phyloP scores from a whole-genome alignment of 2,797 vertebrate genomes.

The Hippoglossus hippoglossus region DNA sequence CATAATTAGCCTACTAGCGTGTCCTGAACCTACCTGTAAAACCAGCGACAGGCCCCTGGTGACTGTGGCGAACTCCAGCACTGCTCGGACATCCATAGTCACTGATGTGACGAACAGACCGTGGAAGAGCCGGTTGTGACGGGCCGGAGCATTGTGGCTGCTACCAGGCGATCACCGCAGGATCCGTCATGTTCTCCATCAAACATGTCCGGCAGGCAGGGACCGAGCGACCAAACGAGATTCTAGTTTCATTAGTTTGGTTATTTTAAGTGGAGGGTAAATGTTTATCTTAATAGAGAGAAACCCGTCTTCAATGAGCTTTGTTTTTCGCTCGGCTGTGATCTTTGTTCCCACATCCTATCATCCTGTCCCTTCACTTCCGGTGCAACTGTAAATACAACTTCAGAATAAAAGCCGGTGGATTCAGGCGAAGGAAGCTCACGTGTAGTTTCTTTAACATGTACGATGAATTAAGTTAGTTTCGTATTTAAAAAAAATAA shows the following conservation, averaged over 20 bases:
- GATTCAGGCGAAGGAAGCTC: fast-evolving
- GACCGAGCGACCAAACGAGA: fast-evolving
- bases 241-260: neutral
- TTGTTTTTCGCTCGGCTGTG: constrained; percentile 28
- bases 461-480: neutral
- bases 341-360: constrained; percentile 56
- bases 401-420: constrained; percentile 57
- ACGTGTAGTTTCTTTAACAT: neutral
- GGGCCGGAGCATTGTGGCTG: constrained; percentile 57
- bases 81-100: constrained; percentile 82
- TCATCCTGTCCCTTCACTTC: constrained; percentile 64
- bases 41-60: constrained; percentile 88
- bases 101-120: constrained; percentile 41
- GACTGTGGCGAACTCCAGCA: constrained; percentile 85
- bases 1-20: neutral
- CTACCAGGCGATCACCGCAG: constrained; percentile 21
- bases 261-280: neutral
- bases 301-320: neutral
- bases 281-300: fast-evolving
- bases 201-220: constrained; percentile 16
- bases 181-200: constrained; percentile 4
- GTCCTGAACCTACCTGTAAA: constrained; percentile 87
- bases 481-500: no score
- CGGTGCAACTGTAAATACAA: constrained; percentile 18
- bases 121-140: constrained; percentile 29